These are phyloP conservation scores for Polypedilum pembai DNA, from an alignment of 1,140 invertebrate species.

Conservation along the genomic window DNA sequence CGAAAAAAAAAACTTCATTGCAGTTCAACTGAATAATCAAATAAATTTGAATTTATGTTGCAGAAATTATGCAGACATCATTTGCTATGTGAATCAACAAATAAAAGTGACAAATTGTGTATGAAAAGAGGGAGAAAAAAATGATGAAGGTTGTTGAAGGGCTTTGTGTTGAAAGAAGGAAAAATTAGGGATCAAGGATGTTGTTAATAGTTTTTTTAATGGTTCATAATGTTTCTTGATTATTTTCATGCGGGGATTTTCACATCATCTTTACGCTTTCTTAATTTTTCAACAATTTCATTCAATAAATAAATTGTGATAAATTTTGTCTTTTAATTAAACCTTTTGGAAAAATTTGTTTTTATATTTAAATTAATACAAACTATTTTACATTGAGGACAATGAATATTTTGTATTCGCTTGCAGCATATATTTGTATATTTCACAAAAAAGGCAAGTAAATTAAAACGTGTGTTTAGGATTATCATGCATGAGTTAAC, in stretches of 20 bases:
- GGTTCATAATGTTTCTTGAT: not conserved
- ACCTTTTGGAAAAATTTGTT: not conserved
- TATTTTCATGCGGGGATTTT: not conserved
- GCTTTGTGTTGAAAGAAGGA: not conserved
- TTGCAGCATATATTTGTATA: not conserved
- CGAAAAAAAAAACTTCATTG: not conserved
- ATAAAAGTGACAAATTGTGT: constrained; percentile 21
- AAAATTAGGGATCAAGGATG: constrained; percentile 17
- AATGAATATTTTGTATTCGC: not conserved
- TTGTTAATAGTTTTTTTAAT: constrained; percentile 27
- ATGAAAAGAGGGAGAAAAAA: not conserved
- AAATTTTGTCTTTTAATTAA: constrained; percentile 7
- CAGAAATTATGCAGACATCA: constrained; percentile 23
- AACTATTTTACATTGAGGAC: too few species aligned
- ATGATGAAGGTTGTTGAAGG: not conserved
- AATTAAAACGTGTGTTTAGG: constrained; percentile 28
- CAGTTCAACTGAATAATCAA: not conserved
- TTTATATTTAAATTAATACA: too few species aligned
- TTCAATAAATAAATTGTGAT: not conserved
- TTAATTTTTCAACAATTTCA: too few species aligned
- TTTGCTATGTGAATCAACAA: not conserved
- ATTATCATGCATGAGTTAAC: constrained; percentile 18
- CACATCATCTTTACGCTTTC: too few species aligned
- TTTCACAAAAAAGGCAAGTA: constrained; percentile 5
- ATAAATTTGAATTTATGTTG: constrained; percentile 26